Percentiles rank a stretch among this genome's conserved stretches.
Conservation (phyloP, 2,113 vertebrate genomes). For the Zapornia atra region DNA sequence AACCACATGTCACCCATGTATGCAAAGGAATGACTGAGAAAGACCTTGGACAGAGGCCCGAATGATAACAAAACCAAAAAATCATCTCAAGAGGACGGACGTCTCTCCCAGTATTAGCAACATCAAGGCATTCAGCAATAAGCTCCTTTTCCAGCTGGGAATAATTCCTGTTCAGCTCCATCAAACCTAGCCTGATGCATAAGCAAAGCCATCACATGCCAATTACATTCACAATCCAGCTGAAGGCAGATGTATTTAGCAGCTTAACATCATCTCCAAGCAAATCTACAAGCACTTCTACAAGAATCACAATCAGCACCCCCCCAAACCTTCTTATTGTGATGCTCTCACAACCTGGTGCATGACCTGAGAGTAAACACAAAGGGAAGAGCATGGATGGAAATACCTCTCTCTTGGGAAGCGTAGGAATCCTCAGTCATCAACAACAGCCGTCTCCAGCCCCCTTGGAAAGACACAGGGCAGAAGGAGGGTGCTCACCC, state of each 20-base stretch:
- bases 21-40: not conserved
- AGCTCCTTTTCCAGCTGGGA: not conserved
- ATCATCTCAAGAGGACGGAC: not conserved
- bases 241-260: not conserved
- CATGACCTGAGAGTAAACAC: not conserved
- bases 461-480: not conserved
- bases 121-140: not conserved
- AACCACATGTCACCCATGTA: not conserved
- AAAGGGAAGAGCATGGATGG: not conserved
- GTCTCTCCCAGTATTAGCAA: not conserved
- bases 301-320: not conserved
- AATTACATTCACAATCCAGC: not conserved
- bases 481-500: not conserved
- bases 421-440: not conserved
- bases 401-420: not conserved
- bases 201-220: not conserved
- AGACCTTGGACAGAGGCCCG: not conserved
- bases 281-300: not conserved
- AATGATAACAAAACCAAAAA: not conserved
- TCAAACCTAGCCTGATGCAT: accelerated
- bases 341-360: not conserved
- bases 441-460: not conserved
- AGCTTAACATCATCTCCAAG: not conserved
- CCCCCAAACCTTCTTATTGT: not conserved
- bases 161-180: not conserved